Base-by-base conservation (phyloP, 1,140 invertebrate genomes). In the Brachionus calyciflorus region DNA sequence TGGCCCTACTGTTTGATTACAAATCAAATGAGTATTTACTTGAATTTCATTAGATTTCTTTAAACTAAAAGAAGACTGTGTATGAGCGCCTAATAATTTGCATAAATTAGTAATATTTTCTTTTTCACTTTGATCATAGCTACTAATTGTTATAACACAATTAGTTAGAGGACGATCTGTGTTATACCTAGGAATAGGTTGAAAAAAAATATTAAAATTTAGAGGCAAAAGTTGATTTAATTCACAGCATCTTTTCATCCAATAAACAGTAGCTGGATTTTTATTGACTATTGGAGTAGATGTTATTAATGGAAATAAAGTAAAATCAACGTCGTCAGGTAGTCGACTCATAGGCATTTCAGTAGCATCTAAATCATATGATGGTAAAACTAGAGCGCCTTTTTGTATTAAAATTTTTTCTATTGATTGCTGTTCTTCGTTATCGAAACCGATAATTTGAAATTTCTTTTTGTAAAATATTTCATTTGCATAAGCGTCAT, bases 201-300 rank as follows among this genome's bases (percentile, higher is more conserved):
- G 69, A 55, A 51, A 73, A 30, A 73, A 55, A 12, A 73, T 51
- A 28, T 73, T 46, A 10, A 1, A 7, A n/a, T 49, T 24, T 12
- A 55, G 17, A 51, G 44, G 10, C 17, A 73, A 26, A 40, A 73
- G 19, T 73, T 41, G 19, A 12, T 73, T 73, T 33, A 51, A 10
- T 73, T 73, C 69, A 28, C 30, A 37, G 46, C 69, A 73, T 37
- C 51, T 73, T 55, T 55, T 73, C 69, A 73, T 73, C 69, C 69
- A 73, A 33, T 51, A 73, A 12, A 73, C 51, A 26, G 69, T 73
- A 19, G 19, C 69, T 14, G 69, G 69, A 51, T 73, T 73, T 19
- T 73, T 73, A 19, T 73, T 48, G 1, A 28, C 7, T 12, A 73
- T 55, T n/a, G 69, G 69, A 9, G 24, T 55, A 21, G 69, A 55